Conservation (phyloP, 23 tunicate species). For the Halocynthia roretzi region DNA sequence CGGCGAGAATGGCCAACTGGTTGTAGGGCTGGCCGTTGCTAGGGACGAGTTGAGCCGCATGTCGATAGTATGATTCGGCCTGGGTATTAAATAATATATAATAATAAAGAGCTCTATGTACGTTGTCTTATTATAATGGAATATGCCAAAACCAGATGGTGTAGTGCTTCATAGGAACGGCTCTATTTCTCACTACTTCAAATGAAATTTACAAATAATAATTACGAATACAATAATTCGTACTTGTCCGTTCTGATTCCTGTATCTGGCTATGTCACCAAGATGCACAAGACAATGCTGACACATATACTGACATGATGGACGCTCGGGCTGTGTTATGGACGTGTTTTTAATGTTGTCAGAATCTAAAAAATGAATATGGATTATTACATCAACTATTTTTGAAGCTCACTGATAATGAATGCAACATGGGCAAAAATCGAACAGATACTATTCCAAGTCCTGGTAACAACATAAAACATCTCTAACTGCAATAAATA, state of each 20-base stretch:
- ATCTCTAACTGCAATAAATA: too few species aligned
- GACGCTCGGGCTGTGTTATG: slow-evolving; percentile 70
- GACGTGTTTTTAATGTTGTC: slow-evolving; percentile 33
- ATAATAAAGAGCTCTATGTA: not conserved
- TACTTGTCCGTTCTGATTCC: slow-evolving; percentile 79
- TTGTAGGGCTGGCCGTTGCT: slow-evolving; percentile 98
- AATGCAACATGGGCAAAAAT: too few species aligned
- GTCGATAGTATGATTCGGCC: slow-evolving; percentile 94
- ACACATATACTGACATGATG: slow-evolving; percentile 89
- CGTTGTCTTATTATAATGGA: not conserved
- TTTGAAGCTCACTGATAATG: too few species aligned
- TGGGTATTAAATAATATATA: not conserved
- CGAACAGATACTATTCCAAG: too few species aligned
- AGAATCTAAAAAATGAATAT: slow-evolving; percentile 25
- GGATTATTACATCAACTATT: too few species aligned
- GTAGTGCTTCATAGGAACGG: not conserved
- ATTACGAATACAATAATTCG: not conserved
- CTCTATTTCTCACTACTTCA: too few species aligned
- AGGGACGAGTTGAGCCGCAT: slow-evolving; percentile 93
- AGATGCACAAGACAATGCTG: slow-evolving; percentile 97
- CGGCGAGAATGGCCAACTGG: slow-evolving; percentile 88
- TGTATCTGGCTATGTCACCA: slow-evolving; percentile 94
- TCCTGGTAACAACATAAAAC: too few species aligned
- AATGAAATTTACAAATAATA: too few species aligned
- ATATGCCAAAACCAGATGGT: not conserved